phyloP scores from a whole-genome alignment of 2,888 invertebrate species.

The Laspeyria flexula region DNA sequence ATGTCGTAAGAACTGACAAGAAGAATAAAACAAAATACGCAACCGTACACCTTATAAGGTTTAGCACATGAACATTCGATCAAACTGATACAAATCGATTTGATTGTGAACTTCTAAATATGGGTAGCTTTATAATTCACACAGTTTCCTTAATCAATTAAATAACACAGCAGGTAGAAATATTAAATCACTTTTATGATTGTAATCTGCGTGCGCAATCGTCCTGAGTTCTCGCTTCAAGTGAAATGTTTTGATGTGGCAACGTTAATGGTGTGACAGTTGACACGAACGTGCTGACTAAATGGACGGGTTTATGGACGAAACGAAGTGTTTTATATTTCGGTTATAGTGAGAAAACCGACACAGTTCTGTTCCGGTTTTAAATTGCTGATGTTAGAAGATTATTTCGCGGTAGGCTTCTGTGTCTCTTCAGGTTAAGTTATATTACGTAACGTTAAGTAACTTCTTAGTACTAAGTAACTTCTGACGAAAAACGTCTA shows the following conservation, averaged over 20 bases:
- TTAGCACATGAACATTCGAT: no score
- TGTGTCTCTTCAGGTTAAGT: no score
- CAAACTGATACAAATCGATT: no score
- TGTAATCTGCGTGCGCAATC: conserved; percentile 13
- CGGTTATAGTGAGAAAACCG: not conserved
- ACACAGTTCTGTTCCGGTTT: not conserved
- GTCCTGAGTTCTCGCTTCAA: conserved; percentile 10
- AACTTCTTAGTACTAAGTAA: no score
- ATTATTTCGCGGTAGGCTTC: not conserved
- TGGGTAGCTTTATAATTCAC: not conserved
- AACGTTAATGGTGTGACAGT: conserved; percentile 10
- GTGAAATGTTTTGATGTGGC: conserved; percentile 13
- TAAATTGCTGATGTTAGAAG: not conserved
- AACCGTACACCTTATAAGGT: no score
- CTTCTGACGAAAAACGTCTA: no score
- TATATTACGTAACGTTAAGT: no score
- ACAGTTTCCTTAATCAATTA: not conserved
- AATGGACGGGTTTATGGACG: not conserved
- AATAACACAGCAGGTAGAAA: not conserved
- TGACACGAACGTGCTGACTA: conserved; percentile 12
- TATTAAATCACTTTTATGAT: conserved; percentile 17
- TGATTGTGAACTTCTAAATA: no score
- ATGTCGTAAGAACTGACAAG: no score
- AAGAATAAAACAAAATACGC: no score
- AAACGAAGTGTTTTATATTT: not conserved